Evolutionary conservation across 2,113 vertebrate genomes (phyloP).

Genomic region (Stictonetta naevosa): DNA sequence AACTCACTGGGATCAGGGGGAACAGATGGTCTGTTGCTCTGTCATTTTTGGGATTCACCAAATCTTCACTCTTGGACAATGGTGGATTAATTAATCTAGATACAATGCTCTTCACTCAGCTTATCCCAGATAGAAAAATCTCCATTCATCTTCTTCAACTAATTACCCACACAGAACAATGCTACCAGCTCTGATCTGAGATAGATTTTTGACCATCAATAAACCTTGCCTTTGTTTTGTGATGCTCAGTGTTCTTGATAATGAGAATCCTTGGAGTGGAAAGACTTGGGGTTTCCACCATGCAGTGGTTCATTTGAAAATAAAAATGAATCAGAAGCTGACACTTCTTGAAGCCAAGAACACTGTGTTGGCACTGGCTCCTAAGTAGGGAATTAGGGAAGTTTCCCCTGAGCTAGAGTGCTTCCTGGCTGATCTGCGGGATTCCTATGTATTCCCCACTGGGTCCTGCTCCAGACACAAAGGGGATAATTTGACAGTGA

Average conservation of each 20-base stretch:
- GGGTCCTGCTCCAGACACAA: conserved; percentile 42
- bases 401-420: conserved; percentile 46
- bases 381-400: conserved; percentile 39
- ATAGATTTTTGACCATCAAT: not conserved
- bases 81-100: not conserved
- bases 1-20: not conserved
- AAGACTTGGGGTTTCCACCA: conserved; percentile 23
- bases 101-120: not conserved
- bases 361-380: not conserved
- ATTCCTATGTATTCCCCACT: conserved; percentile 2
- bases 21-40: not conserved
- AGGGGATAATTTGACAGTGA: not conserved
- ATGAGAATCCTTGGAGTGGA: not conserved
- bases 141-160: not conserved
- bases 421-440: conserved; percentile 32
- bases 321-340: conserved; percentile 44
- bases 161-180: not conserved
- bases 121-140: not conserved
- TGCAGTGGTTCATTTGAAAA: conserved; percentile 24
- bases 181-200: not conserved
- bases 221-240: not conserved
- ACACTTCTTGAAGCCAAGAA: conserved; percentile 29
- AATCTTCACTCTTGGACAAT: fast-evolving
- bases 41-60: not conserved
- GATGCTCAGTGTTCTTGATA: not conserved